A percentile compares a stretch with the other conserved stretches of the same genome.
phyloP scores from a whole-genome alignment of 2,888 invertebrate species.

The Tetranychus truncatus region DNA sequence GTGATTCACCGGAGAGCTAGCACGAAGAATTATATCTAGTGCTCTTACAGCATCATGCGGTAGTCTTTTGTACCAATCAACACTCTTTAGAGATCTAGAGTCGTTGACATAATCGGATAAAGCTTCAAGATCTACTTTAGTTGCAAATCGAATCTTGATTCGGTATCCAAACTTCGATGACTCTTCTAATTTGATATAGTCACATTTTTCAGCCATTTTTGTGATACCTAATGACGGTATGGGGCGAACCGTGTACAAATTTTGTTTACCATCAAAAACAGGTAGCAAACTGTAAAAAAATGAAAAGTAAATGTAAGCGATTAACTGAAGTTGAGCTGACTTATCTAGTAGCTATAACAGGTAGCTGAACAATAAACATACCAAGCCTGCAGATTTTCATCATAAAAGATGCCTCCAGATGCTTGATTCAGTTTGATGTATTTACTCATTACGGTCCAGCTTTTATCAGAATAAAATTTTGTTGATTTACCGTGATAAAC shows the following conservation, averaged over 20 bases:
- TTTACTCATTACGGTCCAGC: background rate
- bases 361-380: no score
- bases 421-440: background rate
- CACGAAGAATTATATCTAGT: slow-evolving; percentile 12
- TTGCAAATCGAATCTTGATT: background rate
- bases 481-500: no score
- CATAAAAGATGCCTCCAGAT: background rate
- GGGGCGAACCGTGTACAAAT: slow-evolving; percentile 4
- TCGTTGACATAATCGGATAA: background rate
- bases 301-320: background rate
- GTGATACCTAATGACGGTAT: background rate
- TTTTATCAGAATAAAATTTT: background rate
- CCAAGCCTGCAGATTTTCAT: background rate
- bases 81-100: background rate
- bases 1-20: background rate
- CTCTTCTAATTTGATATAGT: background rate
- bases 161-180: background rate
- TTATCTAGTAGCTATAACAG: no score
- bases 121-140: background rate
- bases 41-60: slow-evolving; percentile 5
- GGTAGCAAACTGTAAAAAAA: background rate
- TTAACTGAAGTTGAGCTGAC: no score
- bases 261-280: slow-evolving; percentile 5
- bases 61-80: background rate
- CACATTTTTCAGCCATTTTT: background rate